phyloP scores from a whole-genome alignment of 2,888 invertebrate genomes.

The Thecophora atra region DNA sequence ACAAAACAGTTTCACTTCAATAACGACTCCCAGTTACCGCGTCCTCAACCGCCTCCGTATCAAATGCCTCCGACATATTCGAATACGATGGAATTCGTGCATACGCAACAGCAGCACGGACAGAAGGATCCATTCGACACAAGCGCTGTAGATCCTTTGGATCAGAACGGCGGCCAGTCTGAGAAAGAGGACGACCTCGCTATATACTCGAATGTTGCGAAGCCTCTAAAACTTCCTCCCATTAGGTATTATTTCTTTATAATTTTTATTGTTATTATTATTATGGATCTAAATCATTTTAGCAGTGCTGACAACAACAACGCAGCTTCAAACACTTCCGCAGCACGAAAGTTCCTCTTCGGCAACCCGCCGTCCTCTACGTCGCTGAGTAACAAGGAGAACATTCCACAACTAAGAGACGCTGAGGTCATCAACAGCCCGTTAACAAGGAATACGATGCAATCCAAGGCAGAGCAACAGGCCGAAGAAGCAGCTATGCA shows the following conservation, averaged over 20 bases:
- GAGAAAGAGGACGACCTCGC: conserved; percentile 36
- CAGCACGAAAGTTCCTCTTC: conserved; percentile 57
- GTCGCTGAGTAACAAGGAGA: conserved; percentile 56
- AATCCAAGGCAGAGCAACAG: conserved; percentile 23
- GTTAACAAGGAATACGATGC: conserved; percentile 23
- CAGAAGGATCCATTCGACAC: conserved; percentile 76
- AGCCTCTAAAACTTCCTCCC: conserved; percentile 45
- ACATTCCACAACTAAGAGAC: conserved; percentile 51
- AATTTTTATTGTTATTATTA: conserved; percentile 37
- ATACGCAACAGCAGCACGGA: conserved; percentile 47
- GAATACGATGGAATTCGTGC: conserved; percentile 66
- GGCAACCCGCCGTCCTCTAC: conserved; percentile 32
- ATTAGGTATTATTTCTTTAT: conserved; percentile 38
- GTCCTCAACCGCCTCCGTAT: conserved; percentile 68
- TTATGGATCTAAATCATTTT: conserved; percentile 33
- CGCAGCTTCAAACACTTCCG: conserved; percentile 48
- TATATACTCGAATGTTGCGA: conserved; percentile 55
- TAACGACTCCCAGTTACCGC: conserved; percentile 47
- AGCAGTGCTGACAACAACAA: conserved; percentile 19
- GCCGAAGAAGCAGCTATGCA: conserved; percentile 53
- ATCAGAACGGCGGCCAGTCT: neutral
- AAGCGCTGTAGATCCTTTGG: conserved; percentile 49
- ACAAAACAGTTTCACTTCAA: conserved; percentile 41
- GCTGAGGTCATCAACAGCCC: conserved; percentile 17
- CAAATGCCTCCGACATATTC: conserved; percentile 70